Percentiles rank a stretch among this genome's conserved stretches.
Evolutionary conservation across 1,140 invertebrate genomes (phyloP).

Genomic region (Eumaeus atala): DNA sequence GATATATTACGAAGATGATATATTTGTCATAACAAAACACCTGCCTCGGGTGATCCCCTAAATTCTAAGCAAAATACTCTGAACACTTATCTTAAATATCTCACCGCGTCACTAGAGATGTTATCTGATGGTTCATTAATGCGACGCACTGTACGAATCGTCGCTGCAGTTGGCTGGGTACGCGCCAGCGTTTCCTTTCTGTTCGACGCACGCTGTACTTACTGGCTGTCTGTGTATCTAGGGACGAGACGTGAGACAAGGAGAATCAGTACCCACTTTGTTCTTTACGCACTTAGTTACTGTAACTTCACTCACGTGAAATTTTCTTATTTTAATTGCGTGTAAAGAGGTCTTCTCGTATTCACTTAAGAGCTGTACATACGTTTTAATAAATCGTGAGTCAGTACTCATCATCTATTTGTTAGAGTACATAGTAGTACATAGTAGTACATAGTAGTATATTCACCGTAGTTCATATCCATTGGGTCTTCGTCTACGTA

Average conservation of each 20-base stretch:
- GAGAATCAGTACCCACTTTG: slow-evolving; percentile 67
- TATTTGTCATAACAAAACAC: slow-evolving; percentile 36
- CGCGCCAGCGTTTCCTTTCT: slow-evolving; percentile 57
- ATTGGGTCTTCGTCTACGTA: too few species aligned
- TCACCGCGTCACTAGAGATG: slow-evolving; percentile 39
- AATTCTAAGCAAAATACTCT: slow-evolving; percentile 43
- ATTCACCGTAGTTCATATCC: too few species aligned
- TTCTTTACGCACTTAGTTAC: too few species aligned
- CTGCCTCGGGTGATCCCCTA: slow-evolving; percentile 34
- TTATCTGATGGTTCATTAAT: slow-evolving; percentile 66
- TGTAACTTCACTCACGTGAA: too few species aligned
- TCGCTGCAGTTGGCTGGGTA: slow-evolving; percentile 59
- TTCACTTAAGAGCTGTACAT: too few species aligned
- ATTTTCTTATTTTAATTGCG: too few species aligned
- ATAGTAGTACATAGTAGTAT: too few species aligned
- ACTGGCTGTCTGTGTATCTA: slow-evolving; percentile 44
- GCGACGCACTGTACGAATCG: slow-evolving; percentile 62
- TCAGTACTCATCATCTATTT: too few species aligned
- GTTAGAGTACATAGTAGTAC: too few species aligned
- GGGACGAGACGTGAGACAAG: slow-evolving; percentile 52
- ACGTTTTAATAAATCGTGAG: too few species aligned
- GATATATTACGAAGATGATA: slow-evolving; percentile 18
- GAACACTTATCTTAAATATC: slow-evolving; percentile 50
- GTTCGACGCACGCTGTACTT: slow-evolving; percentile 40
- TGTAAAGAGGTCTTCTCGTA: too few species aligned